Conservation (phyloP, 2,113 vertebrate genomes). For the Uria aalge region DNA sequence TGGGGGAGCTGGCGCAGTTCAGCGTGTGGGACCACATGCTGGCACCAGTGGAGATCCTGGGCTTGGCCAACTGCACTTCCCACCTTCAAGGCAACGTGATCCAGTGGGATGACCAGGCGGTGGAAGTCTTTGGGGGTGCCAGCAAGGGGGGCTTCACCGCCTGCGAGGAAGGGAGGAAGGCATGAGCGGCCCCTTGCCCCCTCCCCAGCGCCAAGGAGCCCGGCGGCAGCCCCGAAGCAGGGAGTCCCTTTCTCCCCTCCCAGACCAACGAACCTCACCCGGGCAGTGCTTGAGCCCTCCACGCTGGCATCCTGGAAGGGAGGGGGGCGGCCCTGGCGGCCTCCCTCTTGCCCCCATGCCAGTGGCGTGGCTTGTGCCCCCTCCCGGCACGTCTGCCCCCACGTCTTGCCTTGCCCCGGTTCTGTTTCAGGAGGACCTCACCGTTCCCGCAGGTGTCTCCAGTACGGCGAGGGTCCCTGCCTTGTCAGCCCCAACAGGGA, state of each 20-base stretch:
- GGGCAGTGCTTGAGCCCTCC: neutral
- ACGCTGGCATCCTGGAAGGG: neutral
- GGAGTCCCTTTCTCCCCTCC: neutral
- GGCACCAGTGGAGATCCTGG: slow-evolving; percentile 82
- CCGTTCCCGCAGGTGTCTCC: neutral
- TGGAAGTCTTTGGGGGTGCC: slow-evolving; percentile 90
- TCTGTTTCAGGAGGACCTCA: neutral
- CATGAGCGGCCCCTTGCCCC: slow-evolving; percentile 63
- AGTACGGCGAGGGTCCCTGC: neutral
- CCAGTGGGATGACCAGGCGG: slow-evolving; percentile 89
- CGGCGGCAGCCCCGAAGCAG: neutral
- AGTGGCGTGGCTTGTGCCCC: neutral
- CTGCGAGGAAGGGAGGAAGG: slow-evolving; percentile 83
- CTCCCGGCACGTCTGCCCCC: neutral
- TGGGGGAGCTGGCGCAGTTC: slow-evolving; percentile 92
- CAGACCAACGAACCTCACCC: neutral
- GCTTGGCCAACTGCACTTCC: slow-evolving; percentile 86
- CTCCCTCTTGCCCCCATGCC: neutral
- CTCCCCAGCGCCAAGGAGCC: neutral
- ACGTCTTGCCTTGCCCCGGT: neutral
- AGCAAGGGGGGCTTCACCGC: slow-evolving; percentile 82
- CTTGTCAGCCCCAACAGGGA: neutral
- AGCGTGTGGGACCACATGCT: slow-evolving; percentile 92
- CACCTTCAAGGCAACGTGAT: slow-evolving; percentile 86
- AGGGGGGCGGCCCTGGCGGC: neutral